Conservation (phyloP, 2,888 invertebrate genomes). For the Lobophora halterata region DNA sequence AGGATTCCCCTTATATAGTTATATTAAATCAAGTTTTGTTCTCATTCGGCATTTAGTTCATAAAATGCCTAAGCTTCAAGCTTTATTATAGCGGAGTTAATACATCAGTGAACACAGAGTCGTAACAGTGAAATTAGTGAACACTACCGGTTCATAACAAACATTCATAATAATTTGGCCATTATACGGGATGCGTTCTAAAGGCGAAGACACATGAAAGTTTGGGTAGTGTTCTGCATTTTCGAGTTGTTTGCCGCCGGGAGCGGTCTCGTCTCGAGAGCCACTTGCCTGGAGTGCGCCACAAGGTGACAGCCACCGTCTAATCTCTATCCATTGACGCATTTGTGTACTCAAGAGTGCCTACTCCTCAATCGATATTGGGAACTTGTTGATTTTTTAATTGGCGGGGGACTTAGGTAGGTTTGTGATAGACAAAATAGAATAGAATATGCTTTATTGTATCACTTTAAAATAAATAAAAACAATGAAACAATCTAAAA, state of each 20-base stretch:
- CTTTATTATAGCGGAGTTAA: too few species aligned
- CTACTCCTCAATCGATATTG: conserved; percentile 26
- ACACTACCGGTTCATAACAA: too few species aligned
- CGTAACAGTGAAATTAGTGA: too few species aligned
- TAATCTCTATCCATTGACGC: conserved; percentile 65
- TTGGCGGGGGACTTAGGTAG: conserved; percentile 9
- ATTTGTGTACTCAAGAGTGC: conserved; percentile 39
- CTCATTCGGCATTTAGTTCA: too few species aligned
- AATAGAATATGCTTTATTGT: too few species aligned
- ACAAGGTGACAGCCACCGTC: conserved; percentile 66
- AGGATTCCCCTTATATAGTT: too few species aligned
- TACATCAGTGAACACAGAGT: too few species aligned
- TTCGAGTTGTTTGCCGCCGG: conserved; percentile 68
- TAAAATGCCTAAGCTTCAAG: too few species aligned
- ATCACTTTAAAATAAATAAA: too few species aligned
- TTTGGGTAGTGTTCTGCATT: conserved; percentile 52
- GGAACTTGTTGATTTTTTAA: conserved; percentile 32
- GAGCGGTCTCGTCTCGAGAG: conserved; percentile 40
- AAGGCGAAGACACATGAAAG: conserved; percentile 27
- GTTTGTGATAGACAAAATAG: too few species aligned
- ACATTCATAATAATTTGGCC: conserved; percentile 17
- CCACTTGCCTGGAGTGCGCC: conserved; percentile 67
- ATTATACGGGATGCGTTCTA: conserved; percentile 23
- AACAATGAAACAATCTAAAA: too few species aligned
- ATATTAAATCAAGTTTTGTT: too few species aligned